Percentiles rank a stretch among this genome's conserved stretches.
Evolutionary conservation across 2,888 invertebrate species (phyloP).

Genomic region (Temnothorax ravouxi): DNA sequence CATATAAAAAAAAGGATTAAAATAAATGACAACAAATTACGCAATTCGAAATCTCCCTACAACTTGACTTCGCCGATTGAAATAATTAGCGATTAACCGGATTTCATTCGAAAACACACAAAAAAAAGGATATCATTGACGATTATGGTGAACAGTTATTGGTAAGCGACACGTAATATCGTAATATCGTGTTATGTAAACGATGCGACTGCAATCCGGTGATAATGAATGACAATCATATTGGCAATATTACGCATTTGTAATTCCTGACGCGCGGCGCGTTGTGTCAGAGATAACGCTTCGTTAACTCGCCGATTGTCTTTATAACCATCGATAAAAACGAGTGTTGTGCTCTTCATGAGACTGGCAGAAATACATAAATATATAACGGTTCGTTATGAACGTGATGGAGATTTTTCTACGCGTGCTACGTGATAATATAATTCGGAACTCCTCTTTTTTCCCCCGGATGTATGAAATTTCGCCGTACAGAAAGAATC

Average conservation of each 20-base stretch:
- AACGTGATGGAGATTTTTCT: not conserved
- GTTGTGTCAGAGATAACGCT: conserved; percentile 5
- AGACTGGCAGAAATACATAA: not conserved
- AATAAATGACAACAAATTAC: not conserved
- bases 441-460: not conserved
- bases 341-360: not conserved
- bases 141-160: not conserved
- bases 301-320: not conserved
- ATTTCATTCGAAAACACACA: not conserved
- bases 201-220: not conserved
- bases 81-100: not conserved
- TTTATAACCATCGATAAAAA: not conserved
- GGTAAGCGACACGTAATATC: not conserved
- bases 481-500: not conserved
- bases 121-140: not conserved
- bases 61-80: not conserved
- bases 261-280: not conserved
- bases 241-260: not conserved
- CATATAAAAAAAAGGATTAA: not conserved
- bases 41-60: not conserved
- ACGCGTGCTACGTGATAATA: not conserved
- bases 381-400: not conserved
- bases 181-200: conserved; percentile 10
- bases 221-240: conserved; percentile 18
- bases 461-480: not conserved